Evolutionary conservation across 2,797 vertebrate genomes (phyloP), one percentile per base, ranked within the genome.

Genomic region (Gymnocypris eckloni): DNA sequence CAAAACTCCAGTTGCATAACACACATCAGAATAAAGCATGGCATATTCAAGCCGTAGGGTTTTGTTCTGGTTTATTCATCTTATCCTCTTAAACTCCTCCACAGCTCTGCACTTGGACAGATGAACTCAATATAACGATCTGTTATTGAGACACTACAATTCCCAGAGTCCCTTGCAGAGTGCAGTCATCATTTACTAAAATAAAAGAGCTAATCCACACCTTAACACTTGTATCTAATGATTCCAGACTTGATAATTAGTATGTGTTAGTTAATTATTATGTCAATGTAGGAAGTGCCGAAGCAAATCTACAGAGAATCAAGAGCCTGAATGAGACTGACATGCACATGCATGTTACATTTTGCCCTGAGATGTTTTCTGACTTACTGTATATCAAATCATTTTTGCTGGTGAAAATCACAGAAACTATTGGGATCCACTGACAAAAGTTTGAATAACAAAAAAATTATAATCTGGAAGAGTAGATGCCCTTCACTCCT

Each of bases 21-120:
- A 79, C 71, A 81, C n/a, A 52, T 81, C 56, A 86, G 22, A 73
- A 81, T 86, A 76, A 75, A 64, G 39, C 54, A n/a, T 86, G 77
- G 6, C 78, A 72, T n/a, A 73, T 81, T 79, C 84, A 73, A 13
- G 41, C 84, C 41, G 3, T 39, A 64, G 84, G 84, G 54, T 39
- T 79, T 64, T 66, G 59, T 37, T 80, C 56, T 81, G 70, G 70
- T 73, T 81, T 73, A 75, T 66, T 75, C 80, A 22, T 82, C 37
- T 59, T 70, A 56, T 71, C 54, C 79, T 43, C 39, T 50, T 73
- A 86, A 73, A 84, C 82, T 52, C 72, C 28, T 64, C 61, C 43
- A 77, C 43, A 84, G 33, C 8, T 66, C 72, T 67, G 22, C 43
- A 59, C 41, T 28, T 67, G 59, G 72, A 52, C 73, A 84, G 5